phyloP scores from a whole-genome alignment of 2,113 vertebrate genomes.

The Melanotaenia duboulayi region DNA sequence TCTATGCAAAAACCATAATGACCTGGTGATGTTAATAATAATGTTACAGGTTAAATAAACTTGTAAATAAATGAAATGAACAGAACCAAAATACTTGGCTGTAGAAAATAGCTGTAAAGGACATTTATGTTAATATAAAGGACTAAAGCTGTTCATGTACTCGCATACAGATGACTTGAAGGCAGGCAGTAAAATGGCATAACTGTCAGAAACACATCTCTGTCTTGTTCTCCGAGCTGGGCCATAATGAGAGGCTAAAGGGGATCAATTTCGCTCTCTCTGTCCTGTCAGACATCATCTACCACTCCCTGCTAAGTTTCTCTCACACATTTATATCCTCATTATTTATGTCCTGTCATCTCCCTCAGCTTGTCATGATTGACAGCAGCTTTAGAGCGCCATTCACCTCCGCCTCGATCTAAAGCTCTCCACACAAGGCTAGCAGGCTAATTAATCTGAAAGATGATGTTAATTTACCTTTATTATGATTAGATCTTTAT shows the following conservation, averaged over 20 bases:
- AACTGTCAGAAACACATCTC: slow-evolving; percentile 52
- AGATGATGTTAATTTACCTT: background rate
- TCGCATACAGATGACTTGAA: slow-evolving; percentile 29
- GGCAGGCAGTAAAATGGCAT: slow-evolving; percentile 25
- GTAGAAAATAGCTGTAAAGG: background rate
- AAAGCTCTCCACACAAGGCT: slow-evolving; percentile 2
- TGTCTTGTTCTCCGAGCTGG: slow-evolving; percentile 30
- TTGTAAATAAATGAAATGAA: too few species aligned
- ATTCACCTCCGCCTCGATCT: slow-evolving; percentile 1
- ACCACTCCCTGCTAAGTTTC: slow-evolving; percentile 15
- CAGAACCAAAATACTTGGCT: too few species aligned
- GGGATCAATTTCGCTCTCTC: slow-evolving; percentile 43
- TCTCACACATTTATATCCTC: slow-evolving; percentile 17
- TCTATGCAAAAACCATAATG: too few species aligned
- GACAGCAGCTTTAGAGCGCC: slow-evolving; percentile 24
- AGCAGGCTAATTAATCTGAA: background rate
- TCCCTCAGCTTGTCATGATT: slow-evolving; percentile 21
- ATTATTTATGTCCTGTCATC: slow-evolving; percentile 54
- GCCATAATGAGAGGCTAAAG: slow-evolving; percentile 53
- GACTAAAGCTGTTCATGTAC: background rate
- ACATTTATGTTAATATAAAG: background rate
- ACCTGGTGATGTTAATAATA: too few species aligned
- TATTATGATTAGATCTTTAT: background rate
- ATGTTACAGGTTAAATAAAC: too few species aligned
- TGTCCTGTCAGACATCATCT: slow-evolving; percentile 30